phyloP scores from a whole-genome alignment of 2,113 vertebrate genomes.

The Thamnophis sirtalis region DNA sequence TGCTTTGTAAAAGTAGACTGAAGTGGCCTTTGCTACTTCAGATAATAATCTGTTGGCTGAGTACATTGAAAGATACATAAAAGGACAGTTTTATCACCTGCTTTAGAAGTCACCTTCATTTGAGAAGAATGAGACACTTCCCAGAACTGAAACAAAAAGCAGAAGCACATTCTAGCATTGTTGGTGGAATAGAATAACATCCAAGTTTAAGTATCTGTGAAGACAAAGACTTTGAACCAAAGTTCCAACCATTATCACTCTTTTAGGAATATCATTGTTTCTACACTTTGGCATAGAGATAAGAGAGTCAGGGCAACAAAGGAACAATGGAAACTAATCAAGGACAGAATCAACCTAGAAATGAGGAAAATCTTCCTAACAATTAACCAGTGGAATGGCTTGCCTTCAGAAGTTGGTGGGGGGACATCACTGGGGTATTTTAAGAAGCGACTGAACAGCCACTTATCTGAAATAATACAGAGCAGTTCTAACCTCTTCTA shows the following conservation, averaged over 20 bases:
- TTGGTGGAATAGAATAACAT: neutral
- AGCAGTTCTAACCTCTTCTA: too few relatives aligned
- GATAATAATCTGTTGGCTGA: neutral
- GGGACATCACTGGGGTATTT: neutral
- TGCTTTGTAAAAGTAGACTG: neutral
- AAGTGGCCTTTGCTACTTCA: neutral
- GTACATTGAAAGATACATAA: neutral
- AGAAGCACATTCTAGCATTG: neutral
- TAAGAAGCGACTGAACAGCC: too few relatives aligned
- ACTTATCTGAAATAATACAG: too few relatives aligned
- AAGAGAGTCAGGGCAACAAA: neutral
- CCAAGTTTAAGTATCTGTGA: neutral
- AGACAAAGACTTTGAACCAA: neutral
- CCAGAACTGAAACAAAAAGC: neutral
- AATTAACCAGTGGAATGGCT: neutral
- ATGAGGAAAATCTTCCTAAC: neutral
- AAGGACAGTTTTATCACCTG: neutral
- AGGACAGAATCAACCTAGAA: neutral
- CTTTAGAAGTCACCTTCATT: neutral
- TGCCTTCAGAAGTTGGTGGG: neutral
- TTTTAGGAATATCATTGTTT: neutral
- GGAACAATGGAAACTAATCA: neutral
- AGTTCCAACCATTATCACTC: neutral
- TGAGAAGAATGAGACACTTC: neutral
- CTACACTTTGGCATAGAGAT: neutral